Conservation (phyloP, 2,797 vertebrate species). For the Tinamus major region DNA sequence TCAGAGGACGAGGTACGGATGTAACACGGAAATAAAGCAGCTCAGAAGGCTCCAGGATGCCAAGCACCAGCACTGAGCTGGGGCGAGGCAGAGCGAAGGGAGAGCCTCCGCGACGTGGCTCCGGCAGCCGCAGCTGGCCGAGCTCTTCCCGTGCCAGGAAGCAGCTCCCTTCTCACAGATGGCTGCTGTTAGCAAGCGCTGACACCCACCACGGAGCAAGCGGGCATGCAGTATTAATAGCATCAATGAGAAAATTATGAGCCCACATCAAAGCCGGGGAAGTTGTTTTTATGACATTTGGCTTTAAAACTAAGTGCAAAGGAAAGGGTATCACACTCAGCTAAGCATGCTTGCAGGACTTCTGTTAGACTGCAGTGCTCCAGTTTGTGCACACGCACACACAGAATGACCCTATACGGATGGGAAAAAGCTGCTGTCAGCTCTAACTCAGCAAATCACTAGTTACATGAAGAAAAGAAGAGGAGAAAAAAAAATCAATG, state of each 20-base stretch:
- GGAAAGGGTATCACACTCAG: conserved; percentile 1
- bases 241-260: conserved; percentile 46
- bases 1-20: not conserved
- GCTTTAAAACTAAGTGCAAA: conserved; percentile 24
- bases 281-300: conserved; percentile 22
- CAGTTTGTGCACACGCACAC: not conserved
- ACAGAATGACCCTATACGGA: not conserved
- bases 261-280: conserved; percentile 37
- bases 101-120: not conserved
- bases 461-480: not conserved
- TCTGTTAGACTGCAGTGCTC: not conserved
- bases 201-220: conserved; percentile 35
- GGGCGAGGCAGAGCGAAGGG: not conserved
- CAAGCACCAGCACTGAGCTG: not conserved
- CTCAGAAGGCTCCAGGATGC: not conserved
- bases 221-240: conserved; percentile 52
- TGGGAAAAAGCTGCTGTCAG: not conserved
- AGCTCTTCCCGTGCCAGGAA: conserved; percentile 27
- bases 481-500: not conserved
- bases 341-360: not conserved
- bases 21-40: not conserved
- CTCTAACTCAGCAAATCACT: conserved; percentile 21
- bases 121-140: conserved; percentile 45
- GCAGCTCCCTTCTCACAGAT: conserved; percentile 39
- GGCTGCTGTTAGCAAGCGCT: conserved; percentile 3